These are phyloP conservation scores for Masticophis lateralis DNA, from an alignment of 2,797 vertebrate genomes.

Conservation along the genomic window DNA sequence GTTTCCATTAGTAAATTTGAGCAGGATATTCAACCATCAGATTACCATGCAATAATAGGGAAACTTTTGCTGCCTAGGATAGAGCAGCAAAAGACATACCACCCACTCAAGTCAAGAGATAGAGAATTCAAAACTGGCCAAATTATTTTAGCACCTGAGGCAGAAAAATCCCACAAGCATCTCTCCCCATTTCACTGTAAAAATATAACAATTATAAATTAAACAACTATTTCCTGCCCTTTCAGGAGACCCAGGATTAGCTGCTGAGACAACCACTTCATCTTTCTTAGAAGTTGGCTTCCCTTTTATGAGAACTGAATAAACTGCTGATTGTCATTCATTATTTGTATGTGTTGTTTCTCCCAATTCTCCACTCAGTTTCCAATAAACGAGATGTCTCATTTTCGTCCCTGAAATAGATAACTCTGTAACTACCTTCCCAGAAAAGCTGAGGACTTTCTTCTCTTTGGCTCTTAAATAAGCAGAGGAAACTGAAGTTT, in stretches of 20 bases:
- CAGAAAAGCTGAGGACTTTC: slow-evolving; percentile 11
- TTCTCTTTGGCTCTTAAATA: slow-evolving; percentile 40
- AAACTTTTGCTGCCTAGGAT: background rate
- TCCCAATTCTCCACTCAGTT: background rate
- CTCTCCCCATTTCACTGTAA: background rate
- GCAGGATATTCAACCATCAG: background rate
- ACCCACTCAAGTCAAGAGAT: background rate
- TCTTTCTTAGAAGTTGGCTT: background rate
- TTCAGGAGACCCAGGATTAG: background rate
- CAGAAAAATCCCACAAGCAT: background rate
- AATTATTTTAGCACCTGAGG: background rate
- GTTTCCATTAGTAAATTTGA: background rate
- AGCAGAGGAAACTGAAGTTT: slow-evolving; percentile 52
- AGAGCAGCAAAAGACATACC: background rate
- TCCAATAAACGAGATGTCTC: slow-evolving; percentile 24
- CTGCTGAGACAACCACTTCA: background rate
- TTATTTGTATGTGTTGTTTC: background rate
- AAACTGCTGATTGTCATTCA: background rate
- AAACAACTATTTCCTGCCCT: background rate
- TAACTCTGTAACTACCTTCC: background rate
- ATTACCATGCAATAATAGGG: background rate
- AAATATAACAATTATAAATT: slow-evolving; percentile 2
- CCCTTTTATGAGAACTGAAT: background rate
- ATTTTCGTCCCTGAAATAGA: slow-evolving; percentile 35
- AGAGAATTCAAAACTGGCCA: background rate